Evolutionary conservation across 2,888 invertebrate species (phyloP).

Genomic region (Amphimallon solstitiale): DNA sequence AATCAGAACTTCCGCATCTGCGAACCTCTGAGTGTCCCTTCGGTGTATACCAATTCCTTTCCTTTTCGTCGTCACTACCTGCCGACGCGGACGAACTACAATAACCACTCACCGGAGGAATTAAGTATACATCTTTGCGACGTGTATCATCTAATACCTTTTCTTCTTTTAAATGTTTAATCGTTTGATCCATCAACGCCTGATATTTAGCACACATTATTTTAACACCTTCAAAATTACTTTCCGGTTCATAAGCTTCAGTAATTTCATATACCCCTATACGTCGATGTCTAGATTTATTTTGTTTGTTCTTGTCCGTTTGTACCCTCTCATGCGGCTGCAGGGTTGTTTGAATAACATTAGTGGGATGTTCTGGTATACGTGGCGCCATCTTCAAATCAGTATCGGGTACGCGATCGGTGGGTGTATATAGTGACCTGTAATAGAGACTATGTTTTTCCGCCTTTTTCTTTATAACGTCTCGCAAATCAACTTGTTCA

Average conservation of each 20-base stretch:
- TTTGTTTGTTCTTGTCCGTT: neutral
- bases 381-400: constrained; percentile 48
- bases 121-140: constrained; percentile 48
- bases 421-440: constrained; percentile 38
- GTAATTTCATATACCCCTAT: constrained; percentile 57
- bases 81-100: constrained; percentile 58
- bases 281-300: constrained; percentile 53
- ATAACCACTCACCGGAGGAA: constrained; percentile 60
- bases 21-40: constrained; percentile 53
- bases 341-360: constrained; percentile 14
- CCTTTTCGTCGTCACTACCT: constrained; percentile 59
- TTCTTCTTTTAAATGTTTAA: constrained; percentile 46
- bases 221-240: constrained; percentile 56
- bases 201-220: constrained; percentile 56
- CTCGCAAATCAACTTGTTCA: constrained; percentile 47
- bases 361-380: constrained; percentile 26
- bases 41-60: constrained; percentile 46
- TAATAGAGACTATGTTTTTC: constrained; percentile 56
- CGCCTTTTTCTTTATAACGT: constrained; percentile 54
- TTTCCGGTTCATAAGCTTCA: constrained; percentile 32
- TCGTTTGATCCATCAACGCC: constrained; percentile 56
- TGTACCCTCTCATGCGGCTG: neutral
- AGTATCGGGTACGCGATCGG: constrained; percentile 10
- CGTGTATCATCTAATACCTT: constrained; percentile 8
- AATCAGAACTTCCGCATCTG: constrained; percentile 66